Conservation (phyloP, 2,113 vertebrate species). For the Phoenicopterus ruber region DNA sequence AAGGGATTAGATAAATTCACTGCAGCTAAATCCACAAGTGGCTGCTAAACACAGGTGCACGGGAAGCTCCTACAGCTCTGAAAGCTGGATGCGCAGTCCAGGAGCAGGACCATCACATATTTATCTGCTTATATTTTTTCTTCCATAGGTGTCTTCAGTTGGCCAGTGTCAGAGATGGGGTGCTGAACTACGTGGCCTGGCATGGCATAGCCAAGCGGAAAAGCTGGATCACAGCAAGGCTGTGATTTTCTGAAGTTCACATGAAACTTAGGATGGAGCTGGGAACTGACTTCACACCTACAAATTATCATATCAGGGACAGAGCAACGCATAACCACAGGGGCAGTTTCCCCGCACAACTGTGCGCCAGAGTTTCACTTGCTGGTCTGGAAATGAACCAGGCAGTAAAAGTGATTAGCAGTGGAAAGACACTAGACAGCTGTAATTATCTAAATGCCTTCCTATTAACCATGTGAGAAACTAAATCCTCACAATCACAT, state of each 20-base stretch:
- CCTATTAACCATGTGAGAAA: conserved; percentile 75
- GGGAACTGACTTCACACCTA: not conserved
- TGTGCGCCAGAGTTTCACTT: conserved; percentile 61
- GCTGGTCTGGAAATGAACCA: conserved; percentile 67
- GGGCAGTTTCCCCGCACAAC: not conserved
- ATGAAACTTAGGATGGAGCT: not conserved
- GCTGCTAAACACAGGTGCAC: not conserved
- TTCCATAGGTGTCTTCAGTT: not conserved
- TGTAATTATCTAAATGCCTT: conserved; percentile 78
- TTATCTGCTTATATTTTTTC: not conserved
- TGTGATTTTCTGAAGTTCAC: not conserved
- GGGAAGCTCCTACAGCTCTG: not conserved
- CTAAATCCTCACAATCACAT: conserved; percentile 76
- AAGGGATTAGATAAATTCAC: not conserved
- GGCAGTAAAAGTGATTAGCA: conserved; percentile 69
- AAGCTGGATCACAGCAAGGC: not conserved
- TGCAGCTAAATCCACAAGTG: not conserved
- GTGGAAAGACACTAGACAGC: conserved; percentile 74
- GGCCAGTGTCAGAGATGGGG: not conserved
- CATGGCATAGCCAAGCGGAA: not conserved
- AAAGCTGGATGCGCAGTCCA: not conserved
- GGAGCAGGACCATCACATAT: not conserved
- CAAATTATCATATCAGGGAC: not conserved
- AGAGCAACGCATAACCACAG: not conserved
- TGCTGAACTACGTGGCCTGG: not conserved